Evolutionary conservation across 2,888 invertebrate species (phyloP).

Genomic region (Xiphydria camelus): DNA sequence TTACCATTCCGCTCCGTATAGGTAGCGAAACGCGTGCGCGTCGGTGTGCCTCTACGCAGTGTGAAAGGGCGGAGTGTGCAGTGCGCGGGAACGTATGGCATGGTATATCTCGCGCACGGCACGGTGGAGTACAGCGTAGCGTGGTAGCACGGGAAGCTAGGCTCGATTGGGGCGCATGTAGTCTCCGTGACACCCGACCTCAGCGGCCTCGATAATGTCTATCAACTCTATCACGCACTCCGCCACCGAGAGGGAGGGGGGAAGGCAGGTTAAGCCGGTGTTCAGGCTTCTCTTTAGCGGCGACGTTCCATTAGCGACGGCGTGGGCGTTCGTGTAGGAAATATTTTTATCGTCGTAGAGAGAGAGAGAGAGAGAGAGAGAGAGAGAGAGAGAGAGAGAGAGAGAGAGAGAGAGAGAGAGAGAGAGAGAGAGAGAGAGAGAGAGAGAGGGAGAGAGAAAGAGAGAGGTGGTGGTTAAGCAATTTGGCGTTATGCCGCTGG

Average conservation of each 20-base stretch:
- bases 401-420: not conserved
- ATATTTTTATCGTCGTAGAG: no score
- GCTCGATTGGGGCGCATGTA: conserved; percentile 29
- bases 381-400: conserved; percentile 1
- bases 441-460: not conserved
- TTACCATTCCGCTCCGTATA: conserved; percentile 36
- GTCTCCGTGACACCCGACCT: conserved; percentile 42
- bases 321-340: not conserved
- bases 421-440: not conserved
- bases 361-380: conserved; percentile 9
- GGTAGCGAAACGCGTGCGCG: not conserved
- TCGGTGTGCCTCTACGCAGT: not conserved
- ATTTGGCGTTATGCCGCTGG: no score
- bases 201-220: conserved; percentile 37
- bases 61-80: conserved; percentile 1
- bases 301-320: not conserved
- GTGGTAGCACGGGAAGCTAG: conserved; percentile 12
- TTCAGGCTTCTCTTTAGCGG: conserved; percentile 1
- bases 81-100: conserved; percentile 7
- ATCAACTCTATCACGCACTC: conserved; percentile 37
- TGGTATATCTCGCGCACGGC: conserved; percentile 7
- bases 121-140: conserved; percentile 11
- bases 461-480: no score
- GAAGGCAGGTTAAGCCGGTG: conserved; percentile 19
- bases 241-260: conserved; percentile 14